phyloP scores from a whole-genome alignment of 1,140 invertebrate species.

The Pseudobourletiella spinata region DNA sequence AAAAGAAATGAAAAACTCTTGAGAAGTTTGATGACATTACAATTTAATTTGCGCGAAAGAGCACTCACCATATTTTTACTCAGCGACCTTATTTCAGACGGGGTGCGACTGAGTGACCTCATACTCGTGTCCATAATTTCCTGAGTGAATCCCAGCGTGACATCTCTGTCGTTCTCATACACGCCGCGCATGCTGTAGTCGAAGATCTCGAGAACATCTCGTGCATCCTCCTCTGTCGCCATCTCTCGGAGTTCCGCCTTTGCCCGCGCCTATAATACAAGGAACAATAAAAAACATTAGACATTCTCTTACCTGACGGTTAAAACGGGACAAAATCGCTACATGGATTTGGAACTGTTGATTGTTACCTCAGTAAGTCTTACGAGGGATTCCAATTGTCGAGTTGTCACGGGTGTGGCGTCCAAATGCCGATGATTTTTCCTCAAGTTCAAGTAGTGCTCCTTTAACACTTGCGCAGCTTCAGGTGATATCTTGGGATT shows the following conservation, averaged over 20 bases:
- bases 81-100: background rate
- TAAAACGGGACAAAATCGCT: conserved; percentile 18
- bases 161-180: conserved; percentile 51
- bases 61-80: background rate
- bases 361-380: conserved; percentile 64
- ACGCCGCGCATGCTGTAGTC: conserved; percentile 69
- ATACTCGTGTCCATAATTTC: conserved; percentile 59
- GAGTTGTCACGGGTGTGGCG: conserved; percentile 63
- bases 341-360: background rate
- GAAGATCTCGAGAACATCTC: conserved; percentile 77
- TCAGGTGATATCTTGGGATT: conserved; percentile 62
- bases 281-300: background rate
- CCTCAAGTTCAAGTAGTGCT: conserved; percentile 75
- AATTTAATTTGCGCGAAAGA: too few species aligned
- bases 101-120: conserved; percentile 43
- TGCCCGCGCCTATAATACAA: conserved; percentile 59
- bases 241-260: conserved; percentile 70
- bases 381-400: conserved; percentile 81
- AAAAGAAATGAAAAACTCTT: background rate
- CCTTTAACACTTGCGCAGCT: conserved; percentile 59
- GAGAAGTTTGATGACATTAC: background rate
- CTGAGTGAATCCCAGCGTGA: conserved; percentile 50
- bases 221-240: conserved; percentile 68
- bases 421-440: conserved; percentile 52
- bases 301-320: conserved; percentile 1